phyloP scores from a whole-genome alignment of 2,113 vertebrate genomes.

The Platichthys stellatus region DNA sequence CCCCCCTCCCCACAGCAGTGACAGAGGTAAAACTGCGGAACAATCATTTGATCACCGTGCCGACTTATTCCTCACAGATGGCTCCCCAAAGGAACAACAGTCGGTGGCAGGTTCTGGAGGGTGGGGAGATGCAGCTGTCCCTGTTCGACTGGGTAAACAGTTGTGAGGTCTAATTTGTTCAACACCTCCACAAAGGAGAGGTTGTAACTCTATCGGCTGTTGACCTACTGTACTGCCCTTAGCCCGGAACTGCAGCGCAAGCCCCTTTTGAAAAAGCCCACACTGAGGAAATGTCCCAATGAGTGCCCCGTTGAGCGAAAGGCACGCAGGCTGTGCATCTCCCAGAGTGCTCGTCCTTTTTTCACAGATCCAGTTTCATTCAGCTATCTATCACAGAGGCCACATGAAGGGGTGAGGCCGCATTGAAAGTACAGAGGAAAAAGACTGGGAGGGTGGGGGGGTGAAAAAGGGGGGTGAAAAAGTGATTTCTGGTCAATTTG shows the following conservation, averaged over 20 bases:
- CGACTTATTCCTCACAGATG: constrained; percentile 75
- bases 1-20: constrained; percentile 7
- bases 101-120: constrained; percentile 62
- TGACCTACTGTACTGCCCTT: constrained; percentile 78
- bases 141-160: constrained; percentile 72
- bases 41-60: constrained; percentile 65
- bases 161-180: constrained; percentile 79
- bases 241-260: constrained; percentile 67
- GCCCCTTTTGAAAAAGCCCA: constrained; percentile 65
- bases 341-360: constrained; percentile 60
- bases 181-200: constrained; percentile 76
- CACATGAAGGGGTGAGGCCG: constrained; percentile 44
- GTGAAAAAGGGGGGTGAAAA: neutral
- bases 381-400: constrained; percentile 67
- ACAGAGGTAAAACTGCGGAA: constrained; percentile 62
- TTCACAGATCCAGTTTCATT: constrained; percentile 73
- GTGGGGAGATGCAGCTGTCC: constrained; percentile 76
- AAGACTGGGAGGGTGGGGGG: neutral
- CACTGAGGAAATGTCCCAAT: constrained; percentile 69
- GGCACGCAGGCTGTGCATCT: constrained; percentile 70
- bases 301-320: constrained; percentile 69
- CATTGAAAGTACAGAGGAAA: constrained; percentile 25
- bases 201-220: constrained; percentile 77
- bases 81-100: constrained; percentile 65
- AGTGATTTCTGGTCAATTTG: constrained; percentile 42